A percentile compares a stretch with the other conserved stretches of the same genome.
phyloP scores from a whole-genome alignment of 2,797 vertebrate genomes.

The Danio tinwini region DNA sequence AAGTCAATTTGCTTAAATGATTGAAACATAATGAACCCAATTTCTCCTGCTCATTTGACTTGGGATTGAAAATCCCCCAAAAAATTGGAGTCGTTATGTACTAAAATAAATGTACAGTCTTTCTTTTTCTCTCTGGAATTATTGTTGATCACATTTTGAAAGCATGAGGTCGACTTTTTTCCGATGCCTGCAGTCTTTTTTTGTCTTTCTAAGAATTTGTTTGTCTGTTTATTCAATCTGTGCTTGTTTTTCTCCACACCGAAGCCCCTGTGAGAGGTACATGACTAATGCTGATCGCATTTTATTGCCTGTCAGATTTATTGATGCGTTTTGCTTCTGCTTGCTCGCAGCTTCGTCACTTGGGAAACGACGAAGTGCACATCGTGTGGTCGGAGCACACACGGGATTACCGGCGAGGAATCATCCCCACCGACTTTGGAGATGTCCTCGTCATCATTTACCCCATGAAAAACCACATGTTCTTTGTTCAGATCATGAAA shows the following conservation, averaged over 20 bases:
- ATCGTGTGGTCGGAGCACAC: slow-evolving; percentile 99
- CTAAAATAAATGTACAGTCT: slow-evolving; percentile 44
- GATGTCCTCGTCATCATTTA: slow-evolving; percentile 97
- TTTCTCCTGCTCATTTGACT: slow-evolving; percentile 76
- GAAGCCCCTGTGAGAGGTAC: slow-evolving; percentile 8
- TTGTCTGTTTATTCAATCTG: neutral
- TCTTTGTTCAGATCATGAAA: slow-evolving; percentile 95
- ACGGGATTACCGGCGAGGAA: slow-evolving; percentile 93
- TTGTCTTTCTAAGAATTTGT: neutral
- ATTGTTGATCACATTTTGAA: slow-evolving; percentile 39
- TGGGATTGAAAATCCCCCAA: slow-evolving; percentile 65
- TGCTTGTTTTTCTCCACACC: neutral
- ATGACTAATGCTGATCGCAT: slow-evolving; percentile 59
- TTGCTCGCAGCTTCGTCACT: slow-evolving; percentile 91
- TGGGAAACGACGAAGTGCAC: slow-evolving; percentile 99
- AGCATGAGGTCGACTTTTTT: slow-evolving; percentile 13
- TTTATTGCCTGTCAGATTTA: slow-evolving; percentile 58
- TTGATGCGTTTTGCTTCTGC: slow-evolving; percentile 56
- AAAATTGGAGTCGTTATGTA: slow-evolving; percentile 62
- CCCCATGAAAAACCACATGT: slow-evolving; percentile 98
- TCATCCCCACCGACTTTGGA: slow-evolving; percentile 97
- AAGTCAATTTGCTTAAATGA: slow-evolving; percentile 81
- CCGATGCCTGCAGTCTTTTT: slow-evolving; percentile 1
- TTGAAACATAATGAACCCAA: slow-evolving; percentile 78
- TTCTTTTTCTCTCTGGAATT: slow-evolving; percentile 47